Base-by-base conservation (phyloP, 2,113 vertebrate genomes). In the Alosa alosa region DNA sequence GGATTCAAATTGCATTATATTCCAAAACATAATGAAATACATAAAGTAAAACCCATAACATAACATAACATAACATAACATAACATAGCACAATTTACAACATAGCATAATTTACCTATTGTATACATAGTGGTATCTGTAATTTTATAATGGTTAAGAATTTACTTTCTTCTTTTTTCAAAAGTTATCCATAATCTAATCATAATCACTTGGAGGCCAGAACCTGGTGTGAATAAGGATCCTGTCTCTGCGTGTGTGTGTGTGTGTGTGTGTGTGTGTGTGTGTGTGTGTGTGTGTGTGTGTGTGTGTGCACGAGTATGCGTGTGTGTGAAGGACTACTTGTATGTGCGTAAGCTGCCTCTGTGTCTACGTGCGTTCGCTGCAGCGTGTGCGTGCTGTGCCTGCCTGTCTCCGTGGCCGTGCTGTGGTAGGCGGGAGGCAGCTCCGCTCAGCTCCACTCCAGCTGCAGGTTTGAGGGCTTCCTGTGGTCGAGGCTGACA, bases 401-500 rank as follows among this genome's bases (percentile, higher is more conserved):
- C 31, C 31, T 39, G 39, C 60, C 85, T 84, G 86, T 85, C 75
- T 52, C 87, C 22, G 2, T 0, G 0, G 6, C n/a, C 6, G 7
- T 68, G 64, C 81, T 64, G 3, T 55, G 31, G 0, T 82, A 25
- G 46, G 22, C 31, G 86, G 87, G 85, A 84, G 44, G 55, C 20
- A 15, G 86, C 87, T 90, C 90, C 31, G 31, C 31, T 31, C 31
- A 92, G 25, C 64, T 72, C 64, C n/a, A 8, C 88, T 86, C 87
- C 91, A 93, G 91, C 93, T 95, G 91, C 85, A 87, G 72, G 83
- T 88, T 90, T 89, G 85, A 78, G 88, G 91, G 88, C 87, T 94
- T 94, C 91, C 91, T 93, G 92, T 93, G 93, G 90, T 93, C 90
- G 88, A 87, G 86, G 84, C 87, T 78, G 72, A 36, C 72, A 89